These are phyloP conservation scores for Clarias pachynema DNA, from an alignment of 2,797 vertebrate species.

Conservation along the genomic window DNA sequence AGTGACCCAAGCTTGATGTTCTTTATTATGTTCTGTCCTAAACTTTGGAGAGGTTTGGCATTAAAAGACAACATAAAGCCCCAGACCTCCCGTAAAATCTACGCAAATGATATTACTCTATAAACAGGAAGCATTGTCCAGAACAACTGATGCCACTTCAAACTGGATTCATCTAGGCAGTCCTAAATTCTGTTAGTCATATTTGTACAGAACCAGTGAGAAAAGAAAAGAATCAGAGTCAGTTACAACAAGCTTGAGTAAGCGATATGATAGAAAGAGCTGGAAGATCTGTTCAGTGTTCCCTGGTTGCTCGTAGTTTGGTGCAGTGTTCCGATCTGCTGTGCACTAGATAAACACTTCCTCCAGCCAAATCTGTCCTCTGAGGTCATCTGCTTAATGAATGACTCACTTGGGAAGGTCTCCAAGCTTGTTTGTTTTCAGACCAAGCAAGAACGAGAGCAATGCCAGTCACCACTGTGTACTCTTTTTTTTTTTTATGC, in stretches of 20 bases:
- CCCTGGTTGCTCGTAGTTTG: slow-evolving; percentile 24
- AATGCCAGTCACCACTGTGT: slow-evolving; percentile 29
- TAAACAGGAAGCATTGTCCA: slow-evolving; percentile 2
- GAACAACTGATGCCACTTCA: slow-evolving; percentile 18
- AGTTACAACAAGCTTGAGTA: slow-evolving; percentile 28
- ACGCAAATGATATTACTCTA: not conserved
- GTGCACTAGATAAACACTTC: slow-evolving; percentile 40
- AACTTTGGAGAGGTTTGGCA: not conserved
- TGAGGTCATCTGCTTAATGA: slow-evolving; percentile 44
- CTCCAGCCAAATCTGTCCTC: slow-evolving; percentile 53
- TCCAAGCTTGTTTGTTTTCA: slow-evolving; percentile 41
- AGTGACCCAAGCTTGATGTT: not conserved
- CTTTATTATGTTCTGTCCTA: not conserved
- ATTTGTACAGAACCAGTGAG: not conserved
- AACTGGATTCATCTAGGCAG: slow-evolving; percentile 16
- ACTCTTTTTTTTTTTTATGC: not conserved
- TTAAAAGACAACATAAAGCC: not conserved
- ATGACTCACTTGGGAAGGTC: slow-evolving; percentile 41
- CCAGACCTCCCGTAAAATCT: no score
- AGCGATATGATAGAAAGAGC: not conserved
- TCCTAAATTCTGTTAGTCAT: slow-evolving; percentile 11
- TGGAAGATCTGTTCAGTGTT: not conserved
- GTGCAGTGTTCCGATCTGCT: slow-evolving; percentile 15
- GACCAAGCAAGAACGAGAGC: slow-evolving; percentile 9
- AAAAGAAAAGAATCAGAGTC: slow-evolving; percentile 16